Evolutionary conservation across 2,888 invertebrate species (phyloP), one percentile per base, ranked within the genome.

Genomic region (Xylocampa areola): DNA sequence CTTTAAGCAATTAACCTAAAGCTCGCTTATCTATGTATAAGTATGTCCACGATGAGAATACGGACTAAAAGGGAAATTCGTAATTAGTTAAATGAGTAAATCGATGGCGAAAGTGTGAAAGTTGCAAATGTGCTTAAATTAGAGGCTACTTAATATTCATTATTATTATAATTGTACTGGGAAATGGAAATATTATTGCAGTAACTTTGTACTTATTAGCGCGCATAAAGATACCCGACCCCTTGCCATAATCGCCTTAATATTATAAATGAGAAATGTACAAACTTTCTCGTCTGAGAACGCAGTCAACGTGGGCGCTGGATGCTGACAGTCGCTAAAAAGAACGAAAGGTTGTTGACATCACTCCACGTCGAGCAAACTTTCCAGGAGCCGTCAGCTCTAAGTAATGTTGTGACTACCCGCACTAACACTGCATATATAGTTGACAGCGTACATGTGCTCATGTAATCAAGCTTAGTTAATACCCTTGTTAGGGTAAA

Each of bases 1-100:
- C 80, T 84, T 82, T 82, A 67, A 81, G 81, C 83, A 82, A 86
- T 87, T 82, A 86, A 80, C 79, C 68, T 69, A 72, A 79, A 76
- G 78, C 71, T 66, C 62, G 63, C 64, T 68, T 76, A 78, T 74
- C 65, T 73, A 68, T 40, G 45, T 61, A 59, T 59, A 58, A 60
- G 59, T 49, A 43, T 27, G 36, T 44, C 45, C 44, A 63, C 60
- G 57, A 45, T 45, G 49, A 57, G 48, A 58, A 37, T 45, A 68
- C 51, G 32, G 27, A 49, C 40, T 54, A 49, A 47, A 55, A 43
- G 48, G 61, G 44, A 57, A 65, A 54, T 55, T 48, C 54, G 39
- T 59, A 73, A 76, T 73, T 65, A 72, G 61, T 59, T 25, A 53
- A 55, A 52, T 60, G 49, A 59, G 57, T 60, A 51, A 58, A 64